Base-by-base conservation (phyloP, 2,888 invertebrate species). In the Pristionchus entomophagus region DNA sequence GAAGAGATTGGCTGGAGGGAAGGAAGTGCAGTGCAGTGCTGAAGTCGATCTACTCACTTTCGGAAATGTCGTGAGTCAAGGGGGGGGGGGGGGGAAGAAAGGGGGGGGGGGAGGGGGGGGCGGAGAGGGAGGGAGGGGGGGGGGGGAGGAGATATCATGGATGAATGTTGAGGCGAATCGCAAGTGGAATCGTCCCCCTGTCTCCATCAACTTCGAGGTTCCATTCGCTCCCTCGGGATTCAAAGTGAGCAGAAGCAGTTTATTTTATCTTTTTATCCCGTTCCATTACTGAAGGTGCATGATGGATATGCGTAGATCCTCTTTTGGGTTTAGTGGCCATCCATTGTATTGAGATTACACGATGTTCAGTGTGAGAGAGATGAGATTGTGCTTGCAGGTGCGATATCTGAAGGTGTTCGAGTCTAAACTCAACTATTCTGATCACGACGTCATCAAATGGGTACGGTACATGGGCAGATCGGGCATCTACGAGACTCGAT, bases 361-460 rank as follows among this genome's bases (percentile, higher is more conserved):
- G n/a, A 56, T 22, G 22, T 56, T 17, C 56, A 56, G 5, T 56
- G n/a, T 17, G n/a, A n/a, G n/a, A n/a, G n/a, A n/a, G n/a, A n/a
- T 69, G 10, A 38, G 41, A 6, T 3, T 59, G 1, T 38, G 22
- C 17, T 65, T 86, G 8, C 56, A 88, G 88, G 99, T 99, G 87
- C 96, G 99, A 65, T 99, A 99, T 94, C 95, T 99, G 93, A 99
- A 99, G 94, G 99, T 99, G 89, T 99, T 99, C 93, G 99, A 99
- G 94, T 97, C 99, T 0, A 99, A 99, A 94, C 95, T 99, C 92
- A 99, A 99, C 95, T 99, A 99, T 95, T 99, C 98, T 0, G 99
- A 99, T 95, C 99, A 99, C 93, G 99, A 99, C 94, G 99, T 99
- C 89, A 98, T 99, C 94, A 99, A 99, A 96, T 99, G 99, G 99